Percentiles rank a stretch among this genome's conserved stretches.
These are phyloP conservation scores for Phrynocephalus vlangalii DNA, from an alignment of 2,797 vertebrate genomes.

Conservation along the genomic window DNA sequence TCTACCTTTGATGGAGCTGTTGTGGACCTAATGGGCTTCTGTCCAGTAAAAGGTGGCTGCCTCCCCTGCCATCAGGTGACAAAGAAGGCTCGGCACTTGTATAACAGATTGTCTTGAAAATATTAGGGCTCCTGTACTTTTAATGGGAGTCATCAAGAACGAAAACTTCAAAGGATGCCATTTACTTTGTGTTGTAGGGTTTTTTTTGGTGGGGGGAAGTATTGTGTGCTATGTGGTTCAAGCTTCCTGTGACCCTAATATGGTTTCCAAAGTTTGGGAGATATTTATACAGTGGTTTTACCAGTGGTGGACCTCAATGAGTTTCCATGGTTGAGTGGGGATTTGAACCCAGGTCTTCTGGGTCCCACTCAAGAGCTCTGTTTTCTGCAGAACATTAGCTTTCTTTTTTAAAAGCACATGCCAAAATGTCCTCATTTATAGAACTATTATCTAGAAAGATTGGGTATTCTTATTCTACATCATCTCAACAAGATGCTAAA, in stretches of 20 bases:
- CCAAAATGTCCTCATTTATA: background rate
- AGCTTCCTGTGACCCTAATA: no score
- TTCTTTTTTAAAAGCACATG: background rate
- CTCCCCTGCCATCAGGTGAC: background rate
- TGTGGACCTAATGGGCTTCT: background rate
- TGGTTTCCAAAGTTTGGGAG: no score
- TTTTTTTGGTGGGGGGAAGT: background rate
- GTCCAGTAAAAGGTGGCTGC: background rate
- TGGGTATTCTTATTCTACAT: background rate
- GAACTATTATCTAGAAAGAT: background rate
- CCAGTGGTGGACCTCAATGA: no score
- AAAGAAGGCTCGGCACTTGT: background rate
- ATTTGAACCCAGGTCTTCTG: no score
- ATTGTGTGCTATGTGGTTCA: no score
- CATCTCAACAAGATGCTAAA: background rate
- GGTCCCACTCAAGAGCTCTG: no score
- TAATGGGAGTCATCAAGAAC: background rate
- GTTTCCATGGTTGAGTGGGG: no score
- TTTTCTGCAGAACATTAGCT: no score
- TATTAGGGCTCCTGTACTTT: background rate
- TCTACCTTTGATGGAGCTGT: background rate
- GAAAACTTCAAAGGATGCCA: background rate
- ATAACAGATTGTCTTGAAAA: background rate
- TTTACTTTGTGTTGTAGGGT: background rate
- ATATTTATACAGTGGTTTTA: no score